Conservation (phyloP, 2,113 vertebrate genomes). For the Hydrochoerus hydrochaeris region DNA sequence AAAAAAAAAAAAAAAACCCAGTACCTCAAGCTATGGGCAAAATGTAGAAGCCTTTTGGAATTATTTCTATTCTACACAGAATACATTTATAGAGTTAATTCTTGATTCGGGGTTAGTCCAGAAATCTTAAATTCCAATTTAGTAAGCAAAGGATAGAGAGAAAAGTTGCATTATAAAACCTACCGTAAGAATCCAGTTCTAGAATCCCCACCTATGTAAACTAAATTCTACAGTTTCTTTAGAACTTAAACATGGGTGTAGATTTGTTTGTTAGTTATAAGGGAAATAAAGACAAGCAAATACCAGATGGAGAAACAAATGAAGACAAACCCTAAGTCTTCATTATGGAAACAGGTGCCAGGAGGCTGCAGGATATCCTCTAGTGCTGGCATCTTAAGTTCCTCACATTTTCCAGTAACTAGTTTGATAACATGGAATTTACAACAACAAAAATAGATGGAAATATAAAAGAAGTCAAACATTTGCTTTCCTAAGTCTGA, state of each 20-base stretch:
- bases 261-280: not conserved
- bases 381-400: not conserved
- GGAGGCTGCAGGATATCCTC: not conserved
- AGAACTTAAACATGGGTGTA: not conserved
- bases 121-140: conserved; percentile 40
- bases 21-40: not conserved
- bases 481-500: not conserved
- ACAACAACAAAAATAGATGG: conserved; percentile 42
- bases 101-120: conserved; percentile 2
- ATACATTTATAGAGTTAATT: conserved; percentile 28
- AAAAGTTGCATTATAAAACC: not conserved
- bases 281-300: conserved; percentile 42
- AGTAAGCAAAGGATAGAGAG: not conserved
- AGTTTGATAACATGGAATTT: not conserved
- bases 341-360: not conserved
- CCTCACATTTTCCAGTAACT: not conserved
- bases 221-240: not conserved
- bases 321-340: not conserved
- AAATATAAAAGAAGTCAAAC: conserved; percentile 1
- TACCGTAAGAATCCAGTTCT: not conserved
- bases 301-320: not conserved
- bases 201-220: not conserved
- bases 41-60: conserved; percentile 21
- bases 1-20: not conserved
- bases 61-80: not conserved